A percentile compares a stretch with the other conserved stretches of the same genome.
Evolutionary conservation across 2,888 invertebrate species (phyloP).

Genomic region (Mimas tiliae): DNA sequence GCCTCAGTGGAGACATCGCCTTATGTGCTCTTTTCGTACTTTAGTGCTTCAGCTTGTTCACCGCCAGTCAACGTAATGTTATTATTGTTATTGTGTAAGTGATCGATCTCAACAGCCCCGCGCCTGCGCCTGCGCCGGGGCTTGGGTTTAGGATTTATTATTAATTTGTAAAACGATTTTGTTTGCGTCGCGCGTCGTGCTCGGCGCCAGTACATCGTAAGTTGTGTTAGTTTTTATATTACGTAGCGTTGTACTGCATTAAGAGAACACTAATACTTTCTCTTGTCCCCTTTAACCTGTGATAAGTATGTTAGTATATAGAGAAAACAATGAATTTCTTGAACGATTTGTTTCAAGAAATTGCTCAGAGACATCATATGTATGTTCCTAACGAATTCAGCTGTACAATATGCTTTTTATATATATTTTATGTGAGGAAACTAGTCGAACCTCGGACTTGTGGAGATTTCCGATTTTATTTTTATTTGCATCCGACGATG

Average conservation of each 20-base stretch:
- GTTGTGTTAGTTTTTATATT: conserved; percentile 76
- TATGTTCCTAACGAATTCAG: conserved; percentile 80
- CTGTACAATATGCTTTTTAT: conserved; percentile 70
- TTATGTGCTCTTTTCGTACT: conserved; percentile 60
- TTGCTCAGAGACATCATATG: conserved; percentile 77
- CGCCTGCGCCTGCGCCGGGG: conserved; percentile 48
- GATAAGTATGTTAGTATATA: conserved; percentile 83
- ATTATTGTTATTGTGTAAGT: conserved; percentile 62
- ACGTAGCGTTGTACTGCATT: conserved; percentile 71
- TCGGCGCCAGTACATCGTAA: conserved; percentile 61
- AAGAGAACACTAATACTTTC: conserved; percentile 83
- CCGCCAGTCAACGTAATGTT: conserved; percentile 72
- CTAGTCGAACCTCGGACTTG: conserved; percentile 67
- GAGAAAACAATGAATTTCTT: conserved; percentile 70
- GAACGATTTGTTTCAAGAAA: conserved; percentile 68
- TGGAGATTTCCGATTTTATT: conserved; percentile 53
- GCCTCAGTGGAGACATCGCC: conserved; percentile 42
- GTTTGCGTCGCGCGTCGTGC: conserved; percentile 47
- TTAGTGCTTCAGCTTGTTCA: conserved; percentile 72
- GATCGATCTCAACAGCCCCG: conserved; percentile 81
- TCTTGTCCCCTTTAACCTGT: conserved; percentile 85
- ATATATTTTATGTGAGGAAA: conserved; percentile 61
- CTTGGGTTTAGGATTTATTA: conserved; percentile 65
- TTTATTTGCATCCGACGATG: conserved; percentile 66
- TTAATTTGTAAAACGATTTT: conserved; percentile 57